phyloP scores from a whole-genome alignment of 2,113 vertebrate species.

The Entelurus aequoreus region DNA sequence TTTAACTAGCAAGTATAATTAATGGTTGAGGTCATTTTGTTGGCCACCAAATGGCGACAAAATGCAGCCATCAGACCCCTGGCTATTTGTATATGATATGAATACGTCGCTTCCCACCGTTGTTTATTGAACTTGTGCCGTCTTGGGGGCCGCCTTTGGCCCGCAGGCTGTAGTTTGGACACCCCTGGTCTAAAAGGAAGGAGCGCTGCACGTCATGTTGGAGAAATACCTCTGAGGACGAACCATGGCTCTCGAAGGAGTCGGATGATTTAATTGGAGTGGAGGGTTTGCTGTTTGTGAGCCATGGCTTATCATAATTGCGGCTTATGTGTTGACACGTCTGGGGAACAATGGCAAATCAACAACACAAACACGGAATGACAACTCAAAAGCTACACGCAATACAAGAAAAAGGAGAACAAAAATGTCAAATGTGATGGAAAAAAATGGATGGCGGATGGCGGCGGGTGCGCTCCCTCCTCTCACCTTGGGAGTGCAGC shows the following conservation, averaged over 20 bases:
- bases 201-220: slow-evolving; percentile 30
- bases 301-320: slow-evolving; percentile 99
- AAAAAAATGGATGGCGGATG: not conserved
- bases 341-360: slow-evolving; percentile 94
- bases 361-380: slow-evolving; percentile 75
- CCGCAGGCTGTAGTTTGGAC: no score
- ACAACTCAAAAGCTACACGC: slow-evolving; percentile 60
- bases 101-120: no score
- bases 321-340: slow-evolving; percentile 95
- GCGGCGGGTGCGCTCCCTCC: not conserved
- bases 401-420: slow-evolving; percentile 33
- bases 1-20: no score
- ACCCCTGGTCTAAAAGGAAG: slow-evolving; percentile 18
- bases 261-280: slow-evolving; percentile 93
- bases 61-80: no score
- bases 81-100: no score
- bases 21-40: no score
- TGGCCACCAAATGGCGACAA: no score
- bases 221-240: slow-evolving; percentile 95
- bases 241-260: slow-evolving; percentile 87
- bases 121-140: no score
- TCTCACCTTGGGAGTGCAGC: slow-evolving; percentile 84
- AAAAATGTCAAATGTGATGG: slow-evolving; percentile 1
- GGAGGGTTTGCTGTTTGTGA: slow-evolving; percentile 99
- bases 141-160: no score